Percentiles rank a stretch among this genome's conserved stretches.
Evolutionary conservation across 2,888 invertebrate species (phyloP).

Genomic region (Myopa tessellatipennis): DNA sequence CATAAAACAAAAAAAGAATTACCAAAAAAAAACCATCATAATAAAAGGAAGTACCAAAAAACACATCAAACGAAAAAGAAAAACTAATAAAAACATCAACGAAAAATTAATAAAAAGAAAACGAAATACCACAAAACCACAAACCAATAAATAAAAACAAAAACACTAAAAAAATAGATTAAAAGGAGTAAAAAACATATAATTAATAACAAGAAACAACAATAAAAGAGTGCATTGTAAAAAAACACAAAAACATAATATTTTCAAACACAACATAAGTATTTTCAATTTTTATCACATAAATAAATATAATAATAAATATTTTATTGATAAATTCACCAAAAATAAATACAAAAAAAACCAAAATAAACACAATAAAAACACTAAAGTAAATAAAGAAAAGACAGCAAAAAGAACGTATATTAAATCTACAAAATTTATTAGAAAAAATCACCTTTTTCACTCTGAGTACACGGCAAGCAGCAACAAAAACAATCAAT

Average conservation of each 20-base stretch:
- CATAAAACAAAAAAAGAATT: conserved; percentile 19
- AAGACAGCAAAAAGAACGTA: conserved; percentile 11
- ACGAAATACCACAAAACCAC: conserved; percentile 8
- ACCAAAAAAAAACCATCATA: background rate
- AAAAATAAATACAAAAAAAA: conserved; percentile 21
- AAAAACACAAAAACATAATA: background rate
- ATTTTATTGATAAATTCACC: background rate
- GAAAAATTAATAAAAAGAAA: conserved; percentile 13
- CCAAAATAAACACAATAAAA: conserved; percentile 4
- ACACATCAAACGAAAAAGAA: background rate
- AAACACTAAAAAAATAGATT: background rate
- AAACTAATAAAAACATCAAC: conserved; percentile 6
- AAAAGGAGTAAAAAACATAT: background rate
- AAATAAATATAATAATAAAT: conserved; percentile 1
- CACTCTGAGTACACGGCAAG: too few species aligned
- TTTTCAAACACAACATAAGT: background rate
- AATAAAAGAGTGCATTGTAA: conserved; percentile 10
- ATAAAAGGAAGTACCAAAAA: background rate
- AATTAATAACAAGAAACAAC: conserved; percentile 1
- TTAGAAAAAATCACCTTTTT: too few species aligned
- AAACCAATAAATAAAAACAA: conserved; percentile 1
- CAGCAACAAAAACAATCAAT: too few species aligned
- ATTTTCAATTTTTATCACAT: background rate
- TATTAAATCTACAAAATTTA: background rate
- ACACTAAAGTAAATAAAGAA: conserved; percentile 15